Conservation (phyloP, 2,888 invertebrate species). For the Spodoptera littoralis region DNA sequence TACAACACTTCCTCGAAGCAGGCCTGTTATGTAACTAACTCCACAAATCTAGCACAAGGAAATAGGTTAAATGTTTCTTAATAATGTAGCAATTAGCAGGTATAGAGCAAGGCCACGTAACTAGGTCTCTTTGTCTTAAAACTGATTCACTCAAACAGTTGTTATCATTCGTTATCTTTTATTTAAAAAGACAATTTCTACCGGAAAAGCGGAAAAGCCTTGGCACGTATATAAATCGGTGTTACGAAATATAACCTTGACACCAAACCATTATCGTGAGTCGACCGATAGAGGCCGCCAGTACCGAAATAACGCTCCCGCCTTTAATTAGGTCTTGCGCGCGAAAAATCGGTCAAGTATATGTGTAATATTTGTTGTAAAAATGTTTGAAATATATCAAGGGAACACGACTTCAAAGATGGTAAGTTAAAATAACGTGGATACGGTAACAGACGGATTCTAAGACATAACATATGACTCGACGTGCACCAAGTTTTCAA, state of each 20-base stretch:
- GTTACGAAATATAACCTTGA: constrained; percentile 85
- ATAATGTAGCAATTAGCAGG: constrained; percentile 83
- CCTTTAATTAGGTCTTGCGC: constrained; percentile 77
- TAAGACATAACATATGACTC: constrained; percentile 73
- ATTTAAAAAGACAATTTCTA: constrained; percentile 62
- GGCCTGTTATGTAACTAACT: constrained; percentile 70
- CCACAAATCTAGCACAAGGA: constrained; percentile 77
- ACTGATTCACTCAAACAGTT: constrained; percentile 54
- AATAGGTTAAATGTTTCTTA: constrained; percentile 87
- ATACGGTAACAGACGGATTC: constrained; percentile 42
- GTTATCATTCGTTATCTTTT: constrained; percentile 57
- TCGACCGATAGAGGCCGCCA: constrained; percentile 81
- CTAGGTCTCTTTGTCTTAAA: constrained; percentile 69
- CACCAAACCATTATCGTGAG: constrained; percentile 85
- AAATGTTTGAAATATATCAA: constrained; percentile 75
- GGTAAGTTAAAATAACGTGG: constrained; percentile 63
- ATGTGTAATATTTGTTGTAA: constrained; percentile 62
- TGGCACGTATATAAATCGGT: constrained; percentile 75
- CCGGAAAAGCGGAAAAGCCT: constrained; percentile 78
- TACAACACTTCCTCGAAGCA: constrained; percentile 67
- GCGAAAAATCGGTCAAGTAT: constrained; percentile 86
- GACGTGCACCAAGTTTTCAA: constrained; percentile 72
- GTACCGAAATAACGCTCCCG: constrained; percentile 77
- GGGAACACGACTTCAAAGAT: constrained; percentile 66
- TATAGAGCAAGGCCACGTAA: constrained; percentile 74